Evolutionary conservation across 2,113 vertebrate genomes (phyloP).

Genomic region (Uropsilus gracilis): DNA sequence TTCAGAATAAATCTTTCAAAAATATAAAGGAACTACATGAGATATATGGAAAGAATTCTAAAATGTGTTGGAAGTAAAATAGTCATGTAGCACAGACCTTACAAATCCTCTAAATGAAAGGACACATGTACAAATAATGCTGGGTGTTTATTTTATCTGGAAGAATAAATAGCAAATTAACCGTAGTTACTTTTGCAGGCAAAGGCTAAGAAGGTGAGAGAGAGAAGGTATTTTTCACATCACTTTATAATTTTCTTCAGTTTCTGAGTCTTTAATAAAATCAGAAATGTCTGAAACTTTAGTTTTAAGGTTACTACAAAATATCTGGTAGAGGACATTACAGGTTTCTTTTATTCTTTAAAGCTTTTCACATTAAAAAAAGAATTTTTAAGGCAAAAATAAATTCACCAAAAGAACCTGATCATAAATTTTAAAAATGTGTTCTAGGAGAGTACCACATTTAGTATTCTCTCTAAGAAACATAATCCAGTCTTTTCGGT

Average conservation of each 20-base stretch:
- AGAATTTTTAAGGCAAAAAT: neutral
- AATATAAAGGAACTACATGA: neutral
- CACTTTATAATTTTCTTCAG: neutral
- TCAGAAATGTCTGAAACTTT: neutral
- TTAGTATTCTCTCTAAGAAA: conserved; percentile 31
- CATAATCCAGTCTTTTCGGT: neutral
- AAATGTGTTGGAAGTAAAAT: neutral
- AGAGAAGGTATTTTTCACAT: neutral
- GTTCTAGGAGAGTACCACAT: neutral
- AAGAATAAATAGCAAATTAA: neutral
- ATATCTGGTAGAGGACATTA: neutral
- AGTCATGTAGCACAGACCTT: neutral
- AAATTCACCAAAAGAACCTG: neutral
- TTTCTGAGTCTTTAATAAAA: neutral
- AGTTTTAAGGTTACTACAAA: neutral
- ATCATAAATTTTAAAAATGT: conserved; percentile 5
- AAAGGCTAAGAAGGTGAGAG: neutral
- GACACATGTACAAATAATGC: neutral
- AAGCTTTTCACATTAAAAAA: neutral
- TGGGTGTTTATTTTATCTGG: neutral
- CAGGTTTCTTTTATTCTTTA: neutral
- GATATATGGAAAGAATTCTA: neutral
- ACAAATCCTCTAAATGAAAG: neutral
- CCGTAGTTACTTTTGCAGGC: neutral
- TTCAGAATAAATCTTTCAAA: neutral